phyloP scores from a whole-genome alignment of 2,113 vertebrate species.

The Hippocampus abdominalis region DNA sequence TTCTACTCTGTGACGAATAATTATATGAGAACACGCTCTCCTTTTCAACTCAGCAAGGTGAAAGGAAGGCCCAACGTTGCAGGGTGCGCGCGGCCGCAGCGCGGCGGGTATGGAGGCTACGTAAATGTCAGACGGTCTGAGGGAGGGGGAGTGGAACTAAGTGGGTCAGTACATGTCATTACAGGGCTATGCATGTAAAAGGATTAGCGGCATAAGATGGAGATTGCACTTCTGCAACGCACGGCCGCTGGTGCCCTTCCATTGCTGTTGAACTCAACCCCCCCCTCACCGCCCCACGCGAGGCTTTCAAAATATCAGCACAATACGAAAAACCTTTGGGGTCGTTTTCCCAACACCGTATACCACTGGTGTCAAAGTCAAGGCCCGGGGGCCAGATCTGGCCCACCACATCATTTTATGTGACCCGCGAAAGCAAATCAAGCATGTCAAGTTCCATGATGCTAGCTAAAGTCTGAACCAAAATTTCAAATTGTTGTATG shows the following conservation, averaged over 20 bases:
- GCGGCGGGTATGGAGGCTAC: slow-evolving; percentile 2
- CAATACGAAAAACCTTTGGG: neutral
- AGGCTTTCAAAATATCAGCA: neutral
- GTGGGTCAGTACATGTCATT: slow-evolving; percentile 41
- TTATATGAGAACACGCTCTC: neutral
- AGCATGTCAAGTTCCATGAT: too few species aligned
- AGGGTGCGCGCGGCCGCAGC: neutral
- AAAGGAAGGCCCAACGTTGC: neutral
- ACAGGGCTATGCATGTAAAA: slow-evolving; percentile 27
- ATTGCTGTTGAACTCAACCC: neutral
- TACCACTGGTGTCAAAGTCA: too few species aligned
- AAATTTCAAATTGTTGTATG: too few species aligned
- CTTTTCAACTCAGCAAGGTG: slow-evolving; percentile 3
- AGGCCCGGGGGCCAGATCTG: too few species aligned
- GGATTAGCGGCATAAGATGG: slow-evolving; percentile 44
- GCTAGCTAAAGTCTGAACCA: too few species aligned
- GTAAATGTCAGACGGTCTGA: slow-evolving; percentile 9
- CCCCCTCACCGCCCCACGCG: neutral
- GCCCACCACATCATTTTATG: too few species aligned
- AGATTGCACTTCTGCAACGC: slow-evolving; percentile 32
- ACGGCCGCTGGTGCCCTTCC: too few species aligned
- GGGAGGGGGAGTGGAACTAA: slow-evolving; percentile 13
- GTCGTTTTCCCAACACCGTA: too few species aligned
- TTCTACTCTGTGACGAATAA: neutral
- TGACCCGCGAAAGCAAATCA: too few species aligned